Conservation (phyloP, 2,797 vertebrate genomes). For the Botia kubotai region DNA sequence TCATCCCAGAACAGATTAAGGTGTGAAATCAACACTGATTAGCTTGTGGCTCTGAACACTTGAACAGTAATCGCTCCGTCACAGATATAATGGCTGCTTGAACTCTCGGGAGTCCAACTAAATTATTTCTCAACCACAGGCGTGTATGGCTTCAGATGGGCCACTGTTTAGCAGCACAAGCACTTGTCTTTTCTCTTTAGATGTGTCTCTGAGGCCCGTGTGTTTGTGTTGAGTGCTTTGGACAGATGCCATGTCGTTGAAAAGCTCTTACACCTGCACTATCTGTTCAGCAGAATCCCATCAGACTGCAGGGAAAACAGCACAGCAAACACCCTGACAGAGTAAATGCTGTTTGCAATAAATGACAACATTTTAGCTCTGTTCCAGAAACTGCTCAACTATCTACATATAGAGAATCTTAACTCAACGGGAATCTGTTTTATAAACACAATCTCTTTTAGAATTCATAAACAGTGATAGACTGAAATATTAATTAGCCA, state of each 20-base stretch:
- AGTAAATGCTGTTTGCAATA: constrained; percentile 12
- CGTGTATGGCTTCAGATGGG: not conserved
- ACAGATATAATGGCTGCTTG: not conserved
- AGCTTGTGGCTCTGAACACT: not conserved
- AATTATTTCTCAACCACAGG: constrained; percentile 12
- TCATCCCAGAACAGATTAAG: not conserved
- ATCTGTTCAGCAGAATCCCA: constrained; percentile 41
- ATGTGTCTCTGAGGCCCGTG: not conserved
- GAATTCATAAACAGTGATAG: no score
- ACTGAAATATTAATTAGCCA: no score
- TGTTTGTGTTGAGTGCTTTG: constrained; percentile 3
- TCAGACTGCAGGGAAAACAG: constrained; percentile 27
- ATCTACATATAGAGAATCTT: not conserved
- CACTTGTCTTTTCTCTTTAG: not conserved
- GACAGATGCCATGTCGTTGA: constrained; percentile 24
- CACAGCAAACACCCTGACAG: constrained; percentile 40
- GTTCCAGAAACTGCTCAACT: not conserved
- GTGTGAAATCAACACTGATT: constrained; percentile 11
- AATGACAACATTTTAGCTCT: not conserved
- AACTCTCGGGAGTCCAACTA: constrained; percentile 2
- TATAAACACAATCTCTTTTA: no score
- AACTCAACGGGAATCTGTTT: not conserved
- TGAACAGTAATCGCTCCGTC: not conserved
- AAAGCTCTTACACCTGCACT: constrained; percentile 30
- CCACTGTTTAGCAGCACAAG: not conserved